Percentiles rank a stretch among this genome's conserved stretches.
phyloP scores from a whole-genome alignment of 2,797 vertebrate species.

The Phrynocephalus vlangalii region DNA sequence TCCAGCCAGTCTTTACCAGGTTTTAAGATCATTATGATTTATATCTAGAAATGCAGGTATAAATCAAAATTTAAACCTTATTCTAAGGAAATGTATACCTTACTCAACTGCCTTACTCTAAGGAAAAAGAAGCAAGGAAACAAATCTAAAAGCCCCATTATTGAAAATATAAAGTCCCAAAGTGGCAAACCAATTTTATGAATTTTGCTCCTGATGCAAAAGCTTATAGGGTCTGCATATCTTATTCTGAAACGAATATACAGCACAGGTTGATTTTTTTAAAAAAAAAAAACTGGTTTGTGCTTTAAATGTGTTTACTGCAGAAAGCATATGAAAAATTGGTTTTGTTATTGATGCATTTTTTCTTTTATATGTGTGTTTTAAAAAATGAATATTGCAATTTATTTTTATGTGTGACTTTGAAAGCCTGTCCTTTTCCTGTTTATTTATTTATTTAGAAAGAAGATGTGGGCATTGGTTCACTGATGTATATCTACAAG shows the following conservation, averaged over 20 bases:
- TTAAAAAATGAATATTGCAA: background rate
- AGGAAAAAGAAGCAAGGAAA: background rate
- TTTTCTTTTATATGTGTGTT: background rate
- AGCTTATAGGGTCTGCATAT: background rate
- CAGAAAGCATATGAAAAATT: background rate
- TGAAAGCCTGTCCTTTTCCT: constrained; percentile 36
- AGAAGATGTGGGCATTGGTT: constrained; percentile 26
- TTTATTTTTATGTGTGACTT: background rate
- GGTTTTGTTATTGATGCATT: background rate
- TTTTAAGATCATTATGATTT: too few species aligned
- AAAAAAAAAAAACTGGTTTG: background rate
- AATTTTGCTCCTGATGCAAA: background rate
- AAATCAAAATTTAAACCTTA: too few species aligned
- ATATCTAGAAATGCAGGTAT: too few species aligned
- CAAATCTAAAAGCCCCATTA: background rate
- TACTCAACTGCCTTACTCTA: too few species aligned
- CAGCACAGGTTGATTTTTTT: background rate
- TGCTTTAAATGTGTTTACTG: background rate
- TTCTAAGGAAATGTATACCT: too few species aligned
- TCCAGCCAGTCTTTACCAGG: too few species aligned
- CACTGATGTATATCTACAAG: constrained; percentile 59
- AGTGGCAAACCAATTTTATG: background rate
- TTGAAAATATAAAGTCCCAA: background rate
- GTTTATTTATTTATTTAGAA: background rate
- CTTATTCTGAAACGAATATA: background rate